These are phyloP conservation scores for Cryptosula pallasiana DNA, from an alignment of 2,888 invertebrate genomes.

Conservation along the genomic window DNA sequence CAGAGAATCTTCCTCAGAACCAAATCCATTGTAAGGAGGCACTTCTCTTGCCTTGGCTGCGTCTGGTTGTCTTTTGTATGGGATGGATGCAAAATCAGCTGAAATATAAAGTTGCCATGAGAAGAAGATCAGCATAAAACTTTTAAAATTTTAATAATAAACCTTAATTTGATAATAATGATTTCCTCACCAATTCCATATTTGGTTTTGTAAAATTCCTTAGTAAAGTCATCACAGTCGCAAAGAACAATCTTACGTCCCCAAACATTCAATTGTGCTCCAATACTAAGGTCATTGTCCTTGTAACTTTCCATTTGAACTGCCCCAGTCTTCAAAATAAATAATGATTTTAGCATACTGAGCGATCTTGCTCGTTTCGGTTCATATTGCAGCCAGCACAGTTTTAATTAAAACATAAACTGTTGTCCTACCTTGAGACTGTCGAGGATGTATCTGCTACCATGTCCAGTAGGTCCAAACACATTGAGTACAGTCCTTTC, in stretches of 20 bases:
- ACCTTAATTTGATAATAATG: no score
- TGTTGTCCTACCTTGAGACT: constrained; percentile 49
- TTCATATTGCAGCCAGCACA: no score
- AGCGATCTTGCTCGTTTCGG: no score
- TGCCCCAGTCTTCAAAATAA: constrained; percentile 45
- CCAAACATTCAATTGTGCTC: constrained; percentile 72
- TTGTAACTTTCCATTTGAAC: constrained; percentile 48
- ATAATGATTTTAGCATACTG: no score
- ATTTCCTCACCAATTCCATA: constrained; percentile 61
- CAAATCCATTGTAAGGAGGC: constrained; percentile 88
- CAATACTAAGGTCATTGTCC: constrained; percentile 75
- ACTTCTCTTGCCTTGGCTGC: constrained; percentile 43
- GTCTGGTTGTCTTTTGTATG: constrained; percentile 36
- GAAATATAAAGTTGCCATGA: neutral
- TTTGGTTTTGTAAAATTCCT: constrained; percentile 72
- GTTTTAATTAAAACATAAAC: no score
- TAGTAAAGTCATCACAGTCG: constrained; percentile 79
- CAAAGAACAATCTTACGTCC: constrained; percentile 74
- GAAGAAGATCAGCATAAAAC: no score
- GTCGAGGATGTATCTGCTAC: constrained; percentile 52
- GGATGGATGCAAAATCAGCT: constrained; percentile 61
- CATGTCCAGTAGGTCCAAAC: constrained; percentile 51
- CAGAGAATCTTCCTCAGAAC: constrained; percentile 81
- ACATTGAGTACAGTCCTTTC: constrained; percentile 54
- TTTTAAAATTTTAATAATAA: no score